These are phyloP conservation scores for Plebejus anna DNA, from an alignment of 2,888 invertebrate genomes.

Conservation along the genomic window DNA sequence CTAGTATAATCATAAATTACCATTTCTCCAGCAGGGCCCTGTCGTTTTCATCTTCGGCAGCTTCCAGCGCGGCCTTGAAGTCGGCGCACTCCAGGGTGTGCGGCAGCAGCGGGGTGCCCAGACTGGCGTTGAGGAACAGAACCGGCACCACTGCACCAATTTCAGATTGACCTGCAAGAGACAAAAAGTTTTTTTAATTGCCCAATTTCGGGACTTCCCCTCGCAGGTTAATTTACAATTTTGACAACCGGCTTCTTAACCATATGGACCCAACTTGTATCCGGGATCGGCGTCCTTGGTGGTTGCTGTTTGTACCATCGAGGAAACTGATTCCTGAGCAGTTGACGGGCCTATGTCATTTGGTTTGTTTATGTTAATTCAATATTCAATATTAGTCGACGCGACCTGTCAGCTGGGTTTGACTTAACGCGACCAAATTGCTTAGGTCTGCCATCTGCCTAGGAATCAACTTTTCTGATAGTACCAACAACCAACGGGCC, in stretches of 20 bases:
- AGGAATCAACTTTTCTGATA: too few relatives aligned
- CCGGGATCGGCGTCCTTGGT: too few relatives aligned
- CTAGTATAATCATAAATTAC: constrained; percentile 53
- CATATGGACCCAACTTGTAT: too few relatives aligned
- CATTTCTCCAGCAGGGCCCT: constrained; percentile 83
- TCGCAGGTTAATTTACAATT: not conserved
- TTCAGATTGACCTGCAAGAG: constrained; percentile 83
- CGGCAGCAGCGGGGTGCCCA: constrained; percentile 88
- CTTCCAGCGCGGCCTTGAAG: constrained; percentile 86
- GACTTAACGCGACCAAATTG: too few relatives aligned
- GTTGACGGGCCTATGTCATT: too few relatives aligned
- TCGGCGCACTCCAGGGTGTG: constrained; percentile 89
- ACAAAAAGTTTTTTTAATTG: not conserved
- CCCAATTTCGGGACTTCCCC: not conserved
- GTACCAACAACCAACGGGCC: not conserved
- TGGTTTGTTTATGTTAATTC: too few relatives aligned
- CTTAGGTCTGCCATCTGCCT: too few relatives aligned
- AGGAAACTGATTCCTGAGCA: too few relatives aligned
- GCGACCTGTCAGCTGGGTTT: too few relatives aligned
- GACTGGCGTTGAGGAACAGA: constrained; percentile 87
- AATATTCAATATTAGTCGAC: too few relatives aligned
- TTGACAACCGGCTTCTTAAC: too few relatives aligned
- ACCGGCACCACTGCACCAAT: constrained; percentile 88
- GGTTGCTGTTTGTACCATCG: too few relatives aligned
- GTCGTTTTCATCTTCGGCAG: constrained; percentile 82